Percentiles rank a stretch among this genome's conserved stretches.
These are phyloP conservation scores for Drosophila sturtevanti DNA, from an alignment of 1,140 invertebrate genomes.

Conservation along the genomic window DNA sequence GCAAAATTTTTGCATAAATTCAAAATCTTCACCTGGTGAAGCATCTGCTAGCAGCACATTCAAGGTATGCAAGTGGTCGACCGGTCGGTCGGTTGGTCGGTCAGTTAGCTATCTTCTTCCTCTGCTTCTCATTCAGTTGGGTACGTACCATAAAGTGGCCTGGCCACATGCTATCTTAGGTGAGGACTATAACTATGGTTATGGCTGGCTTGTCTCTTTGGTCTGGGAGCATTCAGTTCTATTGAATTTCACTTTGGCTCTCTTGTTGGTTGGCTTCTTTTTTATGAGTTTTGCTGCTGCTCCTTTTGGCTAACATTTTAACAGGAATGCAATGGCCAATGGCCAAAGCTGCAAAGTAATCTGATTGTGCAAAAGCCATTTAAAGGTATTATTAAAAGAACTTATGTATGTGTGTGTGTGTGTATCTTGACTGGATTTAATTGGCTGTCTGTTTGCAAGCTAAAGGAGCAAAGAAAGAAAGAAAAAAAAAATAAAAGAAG, in stretches of 20 bases:
- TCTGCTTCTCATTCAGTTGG: not conserved
- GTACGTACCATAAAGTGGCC: slow-evolving; percentile 7
- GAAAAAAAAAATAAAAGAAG: no score
- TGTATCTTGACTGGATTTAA: slow-evolving; percentile 48
- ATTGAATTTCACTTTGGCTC: slow-evolving; percentile 59
- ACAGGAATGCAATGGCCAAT: slow-evolving; percentile 34
- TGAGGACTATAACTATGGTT: not conserved
- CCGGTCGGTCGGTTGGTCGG: not conserved
- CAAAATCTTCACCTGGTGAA: not conserved
- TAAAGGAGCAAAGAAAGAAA: slow-evolving; percentile 8
- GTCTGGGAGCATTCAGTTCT: slow-evolving; percentile 45
- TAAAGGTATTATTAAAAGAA: slow-evolving; percentile 66
- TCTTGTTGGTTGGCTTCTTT: not conserved
- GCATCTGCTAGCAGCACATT: not conserved
- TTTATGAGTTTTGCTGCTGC: slow-evolving; percentile 15
- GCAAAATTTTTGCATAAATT: slow-evolving; percentile 35
- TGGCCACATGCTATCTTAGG: slow-evolving; percentile 3
- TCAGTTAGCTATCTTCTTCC: not conserved
- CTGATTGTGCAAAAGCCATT: slow-evolving; percentile 55
- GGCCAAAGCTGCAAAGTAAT: slow-evolving; percentile 30
- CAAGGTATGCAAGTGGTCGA: not conserved
- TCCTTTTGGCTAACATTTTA: slow-evolving; percentile 36
- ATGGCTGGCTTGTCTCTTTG: not conserved
- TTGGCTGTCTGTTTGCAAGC: slow-evolving; percentile 51
- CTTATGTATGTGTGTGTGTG: slow-evolving; percentile 29